Evolutionary conservation across 2,113 vertebrate genomes (phyloP).

Genomic region (Silurus glanis): DNA sequence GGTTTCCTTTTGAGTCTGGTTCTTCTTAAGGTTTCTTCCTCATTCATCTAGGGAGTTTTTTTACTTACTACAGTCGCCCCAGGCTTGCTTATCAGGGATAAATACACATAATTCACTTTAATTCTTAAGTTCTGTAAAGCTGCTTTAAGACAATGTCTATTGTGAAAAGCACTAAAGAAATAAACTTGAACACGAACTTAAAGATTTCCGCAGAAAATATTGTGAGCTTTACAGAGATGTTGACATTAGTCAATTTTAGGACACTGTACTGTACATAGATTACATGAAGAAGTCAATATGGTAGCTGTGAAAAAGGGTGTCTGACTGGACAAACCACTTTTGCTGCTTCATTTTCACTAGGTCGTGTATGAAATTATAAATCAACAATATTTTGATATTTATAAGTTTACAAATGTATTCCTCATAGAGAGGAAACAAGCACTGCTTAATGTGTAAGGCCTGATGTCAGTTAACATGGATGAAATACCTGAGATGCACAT

Average conservation of each 20-base stretch:
- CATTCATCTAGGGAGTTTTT: too few species aligned
- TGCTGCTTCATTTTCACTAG: not conserved
- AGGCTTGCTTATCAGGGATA: too few species aligned
- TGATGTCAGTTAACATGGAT: too few species aligned
- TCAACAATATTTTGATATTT: not conserved
- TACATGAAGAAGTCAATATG: not conserved
- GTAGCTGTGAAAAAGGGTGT: not conserved
- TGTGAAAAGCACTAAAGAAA: too few species aligned
- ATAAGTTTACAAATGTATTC: not conserved
- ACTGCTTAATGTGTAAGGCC: not conserved
- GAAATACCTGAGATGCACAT: too few species aligned
- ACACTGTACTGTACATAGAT: not conserved
- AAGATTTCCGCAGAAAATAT: constrained; percentile 53
- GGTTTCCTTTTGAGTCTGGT: too few species aligned
- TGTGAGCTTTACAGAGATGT: not conserved
- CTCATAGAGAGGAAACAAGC: too few species aligned
- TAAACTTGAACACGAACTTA: not conserved
- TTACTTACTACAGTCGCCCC: too few species aligned
- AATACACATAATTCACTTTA: too few species aligned
- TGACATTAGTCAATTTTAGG: not conserved
- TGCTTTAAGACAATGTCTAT: too few species aligned
- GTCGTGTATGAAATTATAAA: not conserved
- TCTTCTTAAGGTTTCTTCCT: too few species aligned
- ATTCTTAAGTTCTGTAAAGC: too few species aligned
- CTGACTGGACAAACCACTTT: not conserved